Evolutionary conservation across 2,888 invertebrate genomes (phyloP), one percentile per base, ranked within the genome.

Genomic region (Cheilosia vulpina): DNA sequence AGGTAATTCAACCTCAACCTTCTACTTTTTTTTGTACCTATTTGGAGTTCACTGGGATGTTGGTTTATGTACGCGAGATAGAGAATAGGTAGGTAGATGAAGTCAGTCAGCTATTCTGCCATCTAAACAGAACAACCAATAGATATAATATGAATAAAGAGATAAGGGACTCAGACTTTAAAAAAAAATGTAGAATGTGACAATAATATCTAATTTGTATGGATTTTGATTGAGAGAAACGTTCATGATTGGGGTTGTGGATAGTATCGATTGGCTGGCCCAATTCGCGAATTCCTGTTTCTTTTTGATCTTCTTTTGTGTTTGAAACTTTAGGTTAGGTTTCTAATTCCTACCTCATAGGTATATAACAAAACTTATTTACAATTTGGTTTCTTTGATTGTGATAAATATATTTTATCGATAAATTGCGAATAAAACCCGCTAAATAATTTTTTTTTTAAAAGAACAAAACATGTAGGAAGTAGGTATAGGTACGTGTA

Each of bases 1-100:
- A 84, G 66, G 79, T 80, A 80, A 66, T 84, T 80, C 84, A 84
- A 80, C 75, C 80, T 84, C 84, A 80, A 80, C 80, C 84, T 84
- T 84, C 80, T 80, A 80, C 66, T 66, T 55, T 50, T 71, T 52
- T 13, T 13, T 38, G 3, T 38, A 38, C 38, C 38, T 60, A 79
- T 84, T 65, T 55, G 34, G 69, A 60, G 75, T 84, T 84, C 75
- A 80, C 57, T 71, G 69, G 72, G 72, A 60, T 75, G 60, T 73
- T 17, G 65, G 15, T 38, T 21, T 60, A 13, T 45, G 50, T 65
- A 63, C 15, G 62, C 11, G 45, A 38, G 65, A 17, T 15, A 0
- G 21, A 41, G 17, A 21, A 31, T 17, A 52, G 15, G 41, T 60
- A 27, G 72, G 34, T 62, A 55, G 65, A 27, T 24, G 21, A 38